Evolutionary conservation across 2,888 invertebrate genomes (phyloP), one percentile per base, ranked within the genome.

Genomic region (Cancer borealis): DNA sequence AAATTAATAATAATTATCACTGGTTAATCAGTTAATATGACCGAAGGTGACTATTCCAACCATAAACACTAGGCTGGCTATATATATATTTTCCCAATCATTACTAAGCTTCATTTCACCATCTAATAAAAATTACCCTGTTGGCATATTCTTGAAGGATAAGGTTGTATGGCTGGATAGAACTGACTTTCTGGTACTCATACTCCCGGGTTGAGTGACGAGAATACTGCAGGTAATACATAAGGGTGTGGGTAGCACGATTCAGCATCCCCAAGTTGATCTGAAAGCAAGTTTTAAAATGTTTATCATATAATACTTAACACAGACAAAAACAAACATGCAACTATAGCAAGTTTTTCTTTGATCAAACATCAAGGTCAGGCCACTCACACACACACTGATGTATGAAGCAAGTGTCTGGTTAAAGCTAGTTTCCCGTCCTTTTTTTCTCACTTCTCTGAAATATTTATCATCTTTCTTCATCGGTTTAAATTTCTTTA

Each of bases 231-330:
- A 93, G 95, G 91, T 95, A 95, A 73, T 95, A 93, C 6, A 94
- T 88, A 10, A 95, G 92, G 8, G 95, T 95, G 92, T 95, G 95
- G 45, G 87, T 89, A 12, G 95, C 95, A 14, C 95, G 87, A 91
- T 95, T 95, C 14, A 93, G 88, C 95, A 95, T 94, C 0, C 95
- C 95, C 26, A 93, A 47, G n/a, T 89, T 92, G 21, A 95, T 91
- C 95, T 95, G 94, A 10, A 84, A 79, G 66, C 30, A 46, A 88
- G 60, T 21, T 46, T 47, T 10, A 12, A 46, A 26, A 66, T 66
- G 5, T 30, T 46, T 66, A 46, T 46, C 47, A 66, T 3, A 66
- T 30, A 30, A 45, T n/a, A 39, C 6, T 6, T 47, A 39, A 12
- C 47, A 54, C 49, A 30, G 14, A 46, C 17, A 26, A n/a, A 73